phyloP scores from a whole-genome alignment of 2,113 vertebrate species.

The Protobothrops mucrosquamatus region DNA sequence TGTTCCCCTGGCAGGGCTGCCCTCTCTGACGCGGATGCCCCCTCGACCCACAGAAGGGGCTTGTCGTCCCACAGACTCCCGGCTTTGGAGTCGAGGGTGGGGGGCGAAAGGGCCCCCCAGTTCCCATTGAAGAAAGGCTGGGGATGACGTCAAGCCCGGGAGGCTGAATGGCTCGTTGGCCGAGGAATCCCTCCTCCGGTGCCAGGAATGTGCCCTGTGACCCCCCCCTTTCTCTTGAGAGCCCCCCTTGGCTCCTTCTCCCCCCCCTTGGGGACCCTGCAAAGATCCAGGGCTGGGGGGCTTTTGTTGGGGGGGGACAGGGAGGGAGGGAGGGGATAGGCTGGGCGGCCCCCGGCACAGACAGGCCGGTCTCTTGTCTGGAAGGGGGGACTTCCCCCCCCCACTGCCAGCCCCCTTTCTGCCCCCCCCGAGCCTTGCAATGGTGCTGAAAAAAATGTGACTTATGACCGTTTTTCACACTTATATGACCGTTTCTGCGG shows the following conservation, averaged over 20 bases:
- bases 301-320: not conserved
- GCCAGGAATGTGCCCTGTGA: not conserved
- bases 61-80: not conserved
- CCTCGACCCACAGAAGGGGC: not conserved
- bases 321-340: too few species aligned
- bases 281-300: not conserved
- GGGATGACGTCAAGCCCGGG: not conserved
- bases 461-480: too few species aligned
- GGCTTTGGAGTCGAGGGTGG: not conserved
- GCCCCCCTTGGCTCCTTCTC: not conserved
- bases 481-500: too few species aligned
- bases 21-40: not conserved
- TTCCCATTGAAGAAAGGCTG: not conserved
- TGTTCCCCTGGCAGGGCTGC: too few species aligned
- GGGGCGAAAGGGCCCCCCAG: not conserved
- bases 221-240: not conserved
- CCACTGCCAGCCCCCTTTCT: too few species aligned
- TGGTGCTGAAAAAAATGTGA: too few species aligned
- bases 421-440: too few species aligned
- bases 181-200: not conserved
- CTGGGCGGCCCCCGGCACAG: not conserved
- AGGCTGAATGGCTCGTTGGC: not conserved
- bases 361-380: too few species aligned
- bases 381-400: not conserved
- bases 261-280: not conserved